Evolutionary conservation across 2,113 vertebrate species (phyloP), one percentile per base, ranked within the genome.

Genomic region (Barnardius zonarius): DNA sequence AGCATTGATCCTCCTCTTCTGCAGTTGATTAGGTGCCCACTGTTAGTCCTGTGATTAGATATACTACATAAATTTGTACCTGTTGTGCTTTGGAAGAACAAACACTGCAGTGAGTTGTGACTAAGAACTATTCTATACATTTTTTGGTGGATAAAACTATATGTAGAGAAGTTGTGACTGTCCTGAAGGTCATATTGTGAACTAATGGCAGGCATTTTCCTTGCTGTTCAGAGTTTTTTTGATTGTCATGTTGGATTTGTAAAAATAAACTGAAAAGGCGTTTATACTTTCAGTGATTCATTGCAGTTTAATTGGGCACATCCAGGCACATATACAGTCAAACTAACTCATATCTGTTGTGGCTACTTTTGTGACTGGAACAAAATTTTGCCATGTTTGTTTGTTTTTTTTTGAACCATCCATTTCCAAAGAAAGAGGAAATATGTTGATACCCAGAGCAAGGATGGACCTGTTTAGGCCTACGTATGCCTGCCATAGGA

Each of bases 161-260:
- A 9, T 1, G 2, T 10, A 18, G 23, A 57, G 48, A 39, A 54
- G n/a, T 28, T 1, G 1, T 10, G 57, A 10, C n/a, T 22, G 19
- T 9, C 37, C 27, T 19, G 8, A 31, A 63, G 18, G 35, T 61
- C 43, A 3, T 7, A 4, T 54, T 33, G 25, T 55, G 75, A 27
- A 15, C 16, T 18, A 6, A 14, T 23, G 39, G 23, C 25, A 7
- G 4, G 15, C 4, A 11, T 64, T 44, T n/a, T 22, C 27, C 27
- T 62, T 37, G 51, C n/a, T 11, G 2, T 15, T 73, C 48, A 16
- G 52, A 72, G 28, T 6, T 20, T 15, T 76, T 82, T 19, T 35
- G 28, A 16, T 37, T 22, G 17, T 79, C 33, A 5, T 28, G 16
- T 23, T 19, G 39, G 7, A 2, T 13, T n/a, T 63, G 22, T 39